These are phyloP conservation scores for Chaetops frenatus DNA, from an alignment of 2,113 vertebrate genomes.

Conservation along the genomic window DNA sequence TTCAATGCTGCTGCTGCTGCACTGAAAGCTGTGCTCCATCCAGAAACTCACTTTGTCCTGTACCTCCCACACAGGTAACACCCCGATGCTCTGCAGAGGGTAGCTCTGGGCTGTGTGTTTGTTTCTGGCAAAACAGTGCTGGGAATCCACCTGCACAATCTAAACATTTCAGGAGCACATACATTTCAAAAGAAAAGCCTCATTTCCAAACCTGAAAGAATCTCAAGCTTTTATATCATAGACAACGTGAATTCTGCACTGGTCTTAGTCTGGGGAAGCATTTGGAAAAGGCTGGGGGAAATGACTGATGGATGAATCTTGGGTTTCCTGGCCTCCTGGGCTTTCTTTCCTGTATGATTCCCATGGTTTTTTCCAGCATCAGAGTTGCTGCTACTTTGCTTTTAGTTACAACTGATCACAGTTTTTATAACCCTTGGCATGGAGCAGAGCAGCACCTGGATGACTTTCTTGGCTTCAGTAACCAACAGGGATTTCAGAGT, in stretches of 20 bases:
- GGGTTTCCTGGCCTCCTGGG: neutral
- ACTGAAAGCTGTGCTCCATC: neutral
- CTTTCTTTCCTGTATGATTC: neutral
- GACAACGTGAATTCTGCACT: neutral
- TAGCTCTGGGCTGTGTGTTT: rapidly evolving
- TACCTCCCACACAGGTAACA: neutral
- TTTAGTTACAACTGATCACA: neutral
- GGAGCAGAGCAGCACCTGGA: neutral
- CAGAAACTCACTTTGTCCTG: neutral
- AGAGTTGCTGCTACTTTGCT: neutral
- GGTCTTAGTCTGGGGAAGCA: neutral
- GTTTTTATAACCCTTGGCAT: rapidly evolving
- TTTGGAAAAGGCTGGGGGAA: neutral
- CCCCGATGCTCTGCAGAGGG: neutral
- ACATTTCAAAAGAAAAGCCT: neutral
- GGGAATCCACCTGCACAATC: neutral
- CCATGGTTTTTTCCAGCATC: neutral
- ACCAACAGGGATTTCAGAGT: neutral
- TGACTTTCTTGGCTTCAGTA: neutral
- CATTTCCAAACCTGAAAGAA: neutral
- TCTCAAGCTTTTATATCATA: neutral
- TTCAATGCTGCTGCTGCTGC: neutral
- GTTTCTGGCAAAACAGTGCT: neutral
- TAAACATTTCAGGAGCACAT: neutral
- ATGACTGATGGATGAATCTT: neutral